Conservation (phyloP, 2,113 vertebrate genomes). For the Microtus ochrogaster region DNA sequence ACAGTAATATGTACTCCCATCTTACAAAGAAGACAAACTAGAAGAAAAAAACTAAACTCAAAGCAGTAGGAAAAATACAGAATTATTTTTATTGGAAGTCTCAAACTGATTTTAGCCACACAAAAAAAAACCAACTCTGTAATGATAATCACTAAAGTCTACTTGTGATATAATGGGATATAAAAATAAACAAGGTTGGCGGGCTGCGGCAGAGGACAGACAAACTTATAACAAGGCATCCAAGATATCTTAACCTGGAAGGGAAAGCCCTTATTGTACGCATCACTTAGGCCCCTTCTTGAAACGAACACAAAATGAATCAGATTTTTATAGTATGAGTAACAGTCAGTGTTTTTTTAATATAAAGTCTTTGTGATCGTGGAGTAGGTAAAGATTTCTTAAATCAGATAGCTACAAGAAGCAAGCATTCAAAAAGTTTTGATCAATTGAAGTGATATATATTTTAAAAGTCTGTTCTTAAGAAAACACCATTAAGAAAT, state of each 20-base stretch:
- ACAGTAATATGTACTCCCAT: neutral
- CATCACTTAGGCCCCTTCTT: neutral
- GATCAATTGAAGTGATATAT: neutral
- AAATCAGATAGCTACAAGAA: neutral
- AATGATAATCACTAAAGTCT: neutral
- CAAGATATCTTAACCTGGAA: neutral
- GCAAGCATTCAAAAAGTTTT: neutral
- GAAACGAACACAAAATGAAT: neutral
- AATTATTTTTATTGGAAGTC: neutral
- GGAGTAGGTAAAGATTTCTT: neutral
- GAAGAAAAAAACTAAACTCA: neutral
- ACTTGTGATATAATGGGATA: neutral
- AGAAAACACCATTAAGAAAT: neutral
- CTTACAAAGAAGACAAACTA: conserved; percentile 20
- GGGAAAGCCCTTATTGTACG: neutral
- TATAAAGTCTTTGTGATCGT: neutral
- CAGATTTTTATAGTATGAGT: neutral
- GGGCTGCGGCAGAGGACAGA: neutral
- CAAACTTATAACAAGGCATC: neutral
- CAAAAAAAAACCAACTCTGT: neutral
- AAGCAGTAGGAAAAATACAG: neutral
- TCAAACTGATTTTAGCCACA: neutral
- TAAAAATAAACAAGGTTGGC: neutral
- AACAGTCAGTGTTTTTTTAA: neutral
- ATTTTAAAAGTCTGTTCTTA: neutral